Evolutionary conservation across 2,113 vertebrate species (phyloP).

Genomic region (Hippoglossus stenolepis): DNA sequence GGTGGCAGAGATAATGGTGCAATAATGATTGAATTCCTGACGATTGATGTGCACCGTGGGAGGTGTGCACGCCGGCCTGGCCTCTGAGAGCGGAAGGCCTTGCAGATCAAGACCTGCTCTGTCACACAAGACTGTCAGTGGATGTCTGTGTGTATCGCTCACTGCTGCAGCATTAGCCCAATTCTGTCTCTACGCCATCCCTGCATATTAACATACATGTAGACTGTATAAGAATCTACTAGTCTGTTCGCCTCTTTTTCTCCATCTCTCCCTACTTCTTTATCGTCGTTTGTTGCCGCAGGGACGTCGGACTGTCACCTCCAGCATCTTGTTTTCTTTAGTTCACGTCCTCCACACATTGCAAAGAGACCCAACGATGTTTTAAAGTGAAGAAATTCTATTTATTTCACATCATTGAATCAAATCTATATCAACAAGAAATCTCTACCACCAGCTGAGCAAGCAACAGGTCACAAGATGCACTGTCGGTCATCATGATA

Average conservation of each 20-base stretch:
- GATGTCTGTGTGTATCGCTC: not conserved
- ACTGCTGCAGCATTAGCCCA: constrained; percentile 4
- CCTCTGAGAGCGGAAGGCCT: not conserved
- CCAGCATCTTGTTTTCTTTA: too few relatives aligned
- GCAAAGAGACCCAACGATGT: not conserved
- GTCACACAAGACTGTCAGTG: constrained; percentile 7
- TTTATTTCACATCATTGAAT: constrained; percentile 81
- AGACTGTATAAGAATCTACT: too few relatives aligned
- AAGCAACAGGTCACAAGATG: constrained; percentile 69
- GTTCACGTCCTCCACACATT: not conserved
- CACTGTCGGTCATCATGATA: constrained; percentile 66
- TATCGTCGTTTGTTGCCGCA: not conserved
- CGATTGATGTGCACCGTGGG: constrained; percentile 23
- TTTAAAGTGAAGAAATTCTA: constrained; percentile 70
- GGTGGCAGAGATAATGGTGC: constrained; percentile 52
- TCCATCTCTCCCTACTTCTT: not conserved
- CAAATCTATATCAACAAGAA: constrained; percentile 71
- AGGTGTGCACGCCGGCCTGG: not conserved
- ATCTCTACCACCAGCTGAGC: constrained; percentile 67
- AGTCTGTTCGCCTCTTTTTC: too few relatives aligned
- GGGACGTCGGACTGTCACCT: too few relatives aligned
- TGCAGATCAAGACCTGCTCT: constrained; percentile 32
- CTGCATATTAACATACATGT: too few relatives aligned
- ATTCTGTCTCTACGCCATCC: not conserved
- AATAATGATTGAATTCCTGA: constrained; percentile 64